Base-by-base conservation (phyloP, 2,888 invertebrate species). In the Mycalesis mineus region DNA sequence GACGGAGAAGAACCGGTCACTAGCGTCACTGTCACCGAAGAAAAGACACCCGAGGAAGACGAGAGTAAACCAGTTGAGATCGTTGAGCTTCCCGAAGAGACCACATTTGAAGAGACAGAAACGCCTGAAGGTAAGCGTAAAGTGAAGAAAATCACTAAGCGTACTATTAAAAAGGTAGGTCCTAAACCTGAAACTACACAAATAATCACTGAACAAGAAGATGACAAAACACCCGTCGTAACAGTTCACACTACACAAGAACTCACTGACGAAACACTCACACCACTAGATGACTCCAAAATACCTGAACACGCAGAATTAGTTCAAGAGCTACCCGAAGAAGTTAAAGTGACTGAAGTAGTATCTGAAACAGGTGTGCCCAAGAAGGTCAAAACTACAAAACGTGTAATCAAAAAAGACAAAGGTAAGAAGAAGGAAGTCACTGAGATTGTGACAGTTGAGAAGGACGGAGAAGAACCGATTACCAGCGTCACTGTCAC, bases 291-390 rank as follows among this genome's bases (percentile, higher is more conserved):
- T 8, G 56, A 60, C 7, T 33, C 15, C 49, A 39, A 42, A 1
- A 56, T 37, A 57, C 57, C 57, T 5, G 61, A 69, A 60, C 73
- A 61, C 44, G 73, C 71, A 42, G 54, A 74, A 55, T 72, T 83
- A 0, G 36, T 71, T 0, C 65, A 68, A 49, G 68, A 73, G 48
- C 6, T 33, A 45, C 69, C 65, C 9, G 67, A 68, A 50, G 55
- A 57, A 0, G 74, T 82, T 0, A 75, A 79, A 29, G 66, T 84
- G 28, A 53, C 47, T 22, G 82, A 86, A 67, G 79, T 84, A 7
- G 72, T 74, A 8, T 82, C 85, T 1, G 67, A 76, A 57, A 69
- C 74, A 59, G 81, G 78, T 2, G 77, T 77, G 50, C 63, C 74
- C 2, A 75, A 75, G 37, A 75, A 73, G 61, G 77, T 79, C 0